Evolutionary conservation across 1,140 invertebrate genomes (phyloP).

Genomic region (Ctenoplectra terminalis): DNA sequence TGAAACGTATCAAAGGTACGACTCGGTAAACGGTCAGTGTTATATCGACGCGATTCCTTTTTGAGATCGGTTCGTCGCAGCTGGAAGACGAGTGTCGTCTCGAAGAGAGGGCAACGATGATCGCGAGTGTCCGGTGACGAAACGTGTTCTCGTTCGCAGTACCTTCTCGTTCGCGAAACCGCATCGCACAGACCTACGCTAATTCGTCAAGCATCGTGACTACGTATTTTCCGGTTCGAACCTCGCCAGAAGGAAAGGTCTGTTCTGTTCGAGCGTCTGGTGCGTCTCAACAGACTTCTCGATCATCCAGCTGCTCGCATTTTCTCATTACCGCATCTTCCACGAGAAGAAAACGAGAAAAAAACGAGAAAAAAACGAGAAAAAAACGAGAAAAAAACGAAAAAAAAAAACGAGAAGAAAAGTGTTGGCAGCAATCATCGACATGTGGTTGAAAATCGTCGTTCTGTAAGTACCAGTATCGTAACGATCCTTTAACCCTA

Average conservation of each 20-base stretch:
- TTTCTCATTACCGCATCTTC: neutral
- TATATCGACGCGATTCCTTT: neutral
- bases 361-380: constrained; percentile 54
- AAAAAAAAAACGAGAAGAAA: too few relatives aligned
- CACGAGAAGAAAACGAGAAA: too few relatives aligned
- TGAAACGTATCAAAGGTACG: neutral
- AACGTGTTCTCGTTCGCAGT: constrained; percentile 34
- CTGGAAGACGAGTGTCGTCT: constrained; percentile 52
- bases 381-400: too few relatives aligned
- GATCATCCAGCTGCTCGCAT: constrained; percentile 20
- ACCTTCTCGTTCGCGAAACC: neutral
- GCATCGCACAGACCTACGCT: neutral
- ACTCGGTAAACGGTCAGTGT: neutral
- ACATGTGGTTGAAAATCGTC: constrained; percentile 79
- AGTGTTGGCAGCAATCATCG: constrained; percentile 69
- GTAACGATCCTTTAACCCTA: neutral
- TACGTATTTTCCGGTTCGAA: neutral
- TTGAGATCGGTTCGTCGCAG: constrained; percentile 9
- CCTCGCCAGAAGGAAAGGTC: neutral
- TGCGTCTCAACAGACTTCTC: neutral
- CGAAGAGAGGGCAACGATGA: constrained; percentile 67
- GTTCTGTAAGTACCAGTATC: constrained; percentile 76
- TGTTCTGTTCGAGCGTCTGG: neutral
- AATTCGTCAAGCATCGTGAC: constrained; percentile 20
- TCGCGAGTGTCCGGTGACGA: constrained; percentile 75